Evolutionary conservation across 1,140 invertebrate genomes (phyloP), one percentile per base, ranked within the genome.

Genomic region (Chironomus tepperi): DNA sequence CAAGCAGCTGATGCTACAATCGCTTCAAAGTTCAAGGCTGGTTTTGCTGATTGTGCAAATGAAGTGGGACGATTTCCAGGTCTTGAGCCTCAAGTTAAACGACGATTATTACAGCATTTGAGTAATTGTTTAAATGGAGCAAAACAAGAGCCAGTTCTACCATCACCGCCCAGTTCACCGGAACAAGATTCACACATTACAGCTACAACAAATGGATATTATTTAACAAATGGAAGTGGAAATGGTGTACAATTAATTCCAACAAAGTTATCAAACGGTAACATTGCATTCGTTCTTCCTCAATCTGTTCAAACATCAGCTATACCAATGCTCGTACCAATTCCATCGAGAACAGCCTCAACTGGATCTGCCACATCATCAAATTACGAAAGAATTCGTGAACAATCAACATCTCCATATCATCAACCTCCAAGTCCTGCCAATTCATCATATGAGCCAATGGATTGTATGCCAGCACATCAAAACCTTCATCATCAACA

Each of bases 41-140:
- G 95, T 1, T 97, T 95, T 82, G 88, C 89, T 74, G 94, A 96
- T 79, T 97, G 95, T 79, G 90, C 93, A 15, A 86, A 88, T 12
- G 93, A 96, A 84, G 93, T 96, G 7, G 87, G 89, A 74, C 87
- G 89, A 78, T 93, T 90, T 79, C 88, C 90, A 24, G 89, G 89
- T 8, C 81, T 93, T 18, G 93, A 94, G 67, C 83, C 87, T 0
- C 85, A 87, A 0, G 85, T 93, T 18, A 89, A 89, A 78, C 87
- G 89, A 73, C 86, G 92, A 67, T 85, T 94, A 5, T 85, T 93
- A 75, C 84, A 88, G 75, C 91, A 93, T 80, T 84, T 95, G 75
- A 86, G 89, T 67, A 87, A 86, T 7, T 93, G 91, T 82, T 85
- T 93, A 7, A 83, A 81, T 24, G 82, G 82, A 2, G 78, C 78